Evolutionary conservation across 2,888 invertebrate genomes (phyloP).

Genomic region (Hypomecis atomaria): DNA sequence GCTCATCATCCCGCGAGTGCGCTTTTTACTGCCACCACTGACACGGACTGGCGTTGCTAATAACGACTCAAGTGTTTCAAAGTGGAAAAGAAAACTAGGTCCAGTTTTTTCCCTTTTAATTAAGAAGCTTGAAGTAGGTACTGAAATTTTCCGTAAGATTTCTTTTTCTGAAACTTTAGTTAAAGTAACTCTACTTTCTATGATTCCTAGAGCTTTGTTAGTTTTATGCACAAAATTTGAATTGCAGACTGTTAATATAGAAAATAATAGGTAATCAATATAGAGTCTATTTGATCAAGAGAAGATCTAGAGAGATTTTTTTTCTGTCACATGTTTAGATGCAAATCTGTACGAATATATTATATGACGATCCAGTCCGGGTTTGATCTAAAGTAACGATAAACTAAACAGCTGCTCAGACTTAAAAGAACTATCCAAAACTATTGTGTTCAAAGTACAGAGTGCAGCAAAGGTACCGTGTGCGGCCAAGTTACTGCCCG

Average conservation of each 20-base stretch:
- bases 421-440: neutral
- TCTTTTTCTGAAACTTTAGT: too few relatives aligned
- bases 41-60: slow-evolving; percentile 31
- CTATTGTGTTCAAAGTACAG: slow-evolving; percentile 15
- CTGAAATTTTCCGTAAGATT: neutral
- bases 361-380: too few relatives aligned
- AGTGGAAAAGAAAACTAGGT: slow-evolving; percentile 8
- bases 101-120: slow-evolving; percentile 13
- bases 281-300: too few relatives aligned
- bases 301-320: too few relatives aligned
- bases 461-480: slow-evolving; percentile 17
- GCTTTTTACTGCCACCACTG: slow-evolving; percentile 32
- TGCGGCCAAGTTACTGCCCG: slow-evolving; percentile 21
- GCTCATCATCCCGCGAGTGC: slow-evolving; percentile 51
- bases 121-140: neutral
- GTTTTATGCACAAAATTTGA: too few relatives aligned
- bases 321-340: too few relatives aligned
- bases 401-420: slow-evolving; percentile 5
- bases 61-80: slow-evolving; percentile 9
- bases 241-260: too few relatives aligned
- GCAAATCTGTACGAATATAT: too few relatives aligned
- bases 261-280: too few relatives aligned
- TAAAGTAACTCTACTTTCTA: too few relatives aligned
- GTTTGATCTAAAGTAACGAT: too few relatives aligned
- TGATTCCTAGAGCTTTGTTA: too few relatives aligned